Evolutionary conservation across 2,113 vertebrate species (phyloP).

Genomic region (Eretmochelys imbricata): DNA sequence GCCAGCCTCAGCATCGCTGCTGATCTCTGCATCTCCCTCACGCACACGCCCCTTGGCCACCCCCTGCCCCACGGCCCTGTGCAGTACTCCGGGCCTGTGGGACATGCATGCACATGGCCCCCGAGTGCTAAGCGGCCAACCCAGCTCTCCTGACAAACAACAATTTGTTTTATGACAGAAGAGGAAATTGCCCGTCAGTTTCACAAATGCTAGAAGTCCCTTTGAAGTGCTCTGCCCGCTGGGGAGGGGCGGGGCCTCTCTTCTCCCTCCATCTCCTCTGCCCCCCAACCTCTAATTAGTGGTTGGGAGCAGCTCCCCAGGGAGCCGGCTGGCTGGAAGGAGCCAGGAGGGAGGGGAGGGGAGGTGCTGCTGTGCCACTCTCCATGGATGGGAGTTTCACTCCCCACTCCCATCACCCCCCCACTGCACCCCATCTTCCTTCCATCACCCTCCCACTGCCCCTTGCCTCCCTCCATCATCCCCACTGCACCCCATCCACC

Average conservation of each 20-base stretch:
- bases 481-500: background rate
- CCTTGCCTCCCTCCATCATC: too few relatives aligned
- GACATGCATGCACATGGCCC: background rate
- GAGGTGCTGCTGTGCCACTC: background rate
- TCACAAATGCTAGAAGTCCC: background rate
- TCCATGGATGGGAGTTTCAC: background rate
- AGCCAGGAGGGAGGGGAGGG: background rate
- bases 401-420: background rate
- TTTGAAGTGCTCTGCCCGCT: slow-evolving; percentile 7
- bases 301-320: background rate
- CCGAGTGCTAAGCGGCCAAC: background rate
- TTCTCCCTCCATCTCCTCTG: background rate
- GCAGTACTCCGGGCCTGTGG: background rate
- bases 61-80: background rate
- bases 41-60: background rate
- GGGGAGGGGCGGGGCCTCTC: background rate
- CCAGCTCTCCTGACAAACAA: background rate
- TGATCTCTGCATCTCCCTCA: too few relatives aligned
- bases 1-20: too few relatives aligned
- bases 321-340: background rate
- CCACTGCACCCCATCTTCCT: background rate
- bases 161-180: slow-evolving; percentile 21
- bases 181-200: slow-evolving; percentile 39
- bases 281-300: background rate
- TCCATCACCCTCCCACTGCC: background rate